Conservation (phyloP, 2,888 invertebrate species). For the Panzeria rudis region DNA sequence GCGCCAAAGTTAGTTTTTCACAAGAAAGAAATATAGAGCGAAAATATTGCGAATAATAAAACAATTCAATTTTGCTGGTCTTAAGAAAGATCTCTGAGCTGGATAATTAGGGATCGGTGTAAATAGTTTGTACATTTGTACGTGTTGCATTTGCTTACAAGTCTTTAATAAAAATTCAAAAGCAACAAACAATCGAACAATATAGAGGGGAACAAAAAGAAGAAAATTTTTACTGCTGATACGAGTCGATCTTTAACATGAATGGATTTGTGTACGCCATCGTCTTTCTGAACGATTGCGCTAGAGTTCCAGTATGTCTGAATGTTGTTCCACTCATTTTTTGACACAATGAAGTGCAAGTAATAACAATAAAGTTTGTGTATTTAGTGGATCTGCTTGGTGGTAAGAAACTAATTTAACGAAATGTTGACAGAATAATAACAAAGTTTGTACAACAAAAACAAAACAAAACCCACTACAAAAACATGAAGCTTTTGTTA, state of each 20-base stretch:
- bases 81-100: not conserved
- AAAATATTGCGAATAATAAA: too few species aligned
- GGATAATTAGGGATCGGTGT: conserved; percentile 22
- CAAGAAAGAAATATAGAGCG: too few species aligned
- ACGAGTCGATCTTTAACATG: conserved; percentile 59
- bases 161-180: conserved; percentile 52
- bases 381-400: conserved; percentile 72
- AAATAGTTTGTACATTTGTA: conserved; percentile 14
- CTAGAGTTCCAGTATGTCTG: conserved; percentile 16
- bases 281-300: conserved; percentile 8
- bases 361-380: conserved; percentile 72
- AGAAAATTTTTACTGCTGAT: conserved; percentile 52
- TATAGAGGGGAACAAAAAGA: conserved; percentile 22
- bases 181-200: conserved; percentile 16
- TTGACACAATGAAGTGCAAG: conserved; percentile 72
- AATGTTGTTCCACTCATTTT: conserved; percentile 63
- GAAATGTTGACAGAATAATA: conserved; percentile 72
- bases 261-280: conserved; percentile 64
- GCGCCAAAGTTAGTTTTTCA: too few species aligned
- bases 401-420: conserved; percentile 73
- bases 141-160: conserved; percentile 55
- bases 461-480: conserved; percentile 30
- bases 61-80: too few species aligned
- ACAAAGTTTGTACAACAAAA: conserved; percentile 61
- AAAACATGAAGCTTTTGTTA: conserved; percentile 47